Conservation (phyloP, 1,140 invertebrate genomes). For the Meteorus sp. region DNA sequence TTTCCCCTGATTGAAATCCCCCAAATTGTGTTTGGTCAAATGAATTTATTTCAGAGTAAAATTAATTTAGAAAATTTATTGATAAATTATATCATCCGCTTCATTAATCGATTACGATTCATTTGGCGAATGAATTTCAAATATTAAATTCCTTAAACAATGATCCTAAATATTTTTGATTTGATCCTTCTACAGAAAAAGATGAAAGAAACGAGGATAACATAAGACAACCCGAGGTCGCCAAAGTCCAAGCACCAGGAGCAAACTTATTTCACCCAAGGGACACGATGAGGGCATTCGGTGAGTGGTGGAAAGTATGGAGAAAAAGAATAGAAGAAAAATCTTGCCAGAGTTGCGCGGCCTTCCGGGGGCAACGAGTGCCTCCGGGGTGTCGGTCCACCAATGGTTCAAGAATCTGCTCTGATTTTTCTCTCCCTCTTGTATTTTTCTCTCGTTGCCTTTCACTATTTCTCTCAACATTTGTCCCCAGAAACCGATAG, state of each 20-base stretch:
- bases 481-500: conserved; percentile 1
- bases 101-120: too few species aligned
- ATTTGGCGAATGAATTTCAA: not conserved
- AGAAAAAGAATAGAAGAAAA: too few species aligned
- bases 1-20: conserved; percentile 21
- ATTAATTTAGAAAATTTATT: too few species aligned
- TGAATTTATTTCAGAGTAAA: too few species aligned
- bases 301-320: too few species aligned
- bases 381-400: conserved; percentile 18
- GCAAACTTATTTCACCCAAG: conserved; percentile 27
- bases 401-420: conserved; percentile 25
- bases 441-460: not conserved
- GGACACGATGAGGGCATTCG: too few species aligned
- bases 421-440: conserved; percentile 26
- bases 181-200: too few species aligned
- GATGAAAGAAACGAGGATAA: not conserved
- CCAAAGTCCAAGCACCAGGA: not conserved
- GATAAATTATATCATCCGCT: too few species aligned
- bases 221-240: not conserved
- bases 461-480: not conserved
- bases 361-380: conserved; percentile 27
- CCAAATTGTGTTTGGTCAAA: not conserved
- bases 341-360: too few species aligned
- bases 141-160: not conserved
- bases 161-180: not conserved